Base-by-base conservation (phyloP, 2,888 invertebrate species). In the Agonopterix alstromeriana region DNA sequence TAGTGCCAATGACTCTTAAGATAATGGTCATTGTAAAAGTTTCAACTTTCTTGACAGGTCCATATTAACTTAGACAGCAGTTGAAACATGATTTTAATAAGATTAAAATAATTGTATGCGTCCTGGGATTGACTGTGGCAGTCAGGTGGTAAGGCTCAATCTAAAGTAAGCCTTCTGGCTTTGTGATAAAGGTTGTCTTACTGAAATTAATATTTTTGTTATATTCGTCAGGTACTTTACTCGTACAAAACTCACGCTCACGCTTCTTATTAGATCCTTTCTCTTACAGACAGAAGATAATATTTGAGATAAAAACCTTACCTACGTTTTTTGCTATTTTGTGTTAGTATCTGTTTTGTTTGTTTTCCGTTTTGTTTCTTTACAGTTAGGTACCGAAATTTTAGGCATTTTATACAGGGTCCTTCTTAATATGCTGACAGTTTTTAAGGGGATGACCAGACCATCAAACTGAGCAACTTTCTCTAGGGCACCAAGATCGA, bases 81-180 rank as follows among this genome's bases (percentile, higher is more conserved):
- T 57, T 27, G 56, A 65, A 72, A 68, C 73, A 73, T 73, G 84
- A 86, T 85, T 83, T 81, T 82, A 82, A 83, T 80, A 82, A 85
- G 86, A 86, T 87, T 86, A 87, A 77, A 86, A 86, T 87, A 87
- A 87, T 85, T 86, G 86, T 87, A 81, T 73, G 71, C 73, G 73
- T 82, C 81, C 79, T 79, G 73, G 83, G 82, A 81, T 77, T 76
- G 77, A 76, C 77, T 78, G 64, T 10, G 10, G 65, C 27, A 58
- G 65, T 77, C 73, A 71, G 42, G 11, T 42, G n/a, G 70, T 77
- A 74, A 78, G 35, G 14, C n/a, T 40, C 35, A 38, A 4, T 38
- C 12, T 36, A 14, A 36, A 41, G 5, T 43, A 36, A 47, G 17
- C 47, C 35, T 44, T 50, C 35, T 8, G 35, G 8, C 38, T 5